These are phyloP conservation scores for Ceratosolen fusciceps DNA, from an alignment of 1,140 invertebrate genomes.

Conservation along the genomic window DNA sequence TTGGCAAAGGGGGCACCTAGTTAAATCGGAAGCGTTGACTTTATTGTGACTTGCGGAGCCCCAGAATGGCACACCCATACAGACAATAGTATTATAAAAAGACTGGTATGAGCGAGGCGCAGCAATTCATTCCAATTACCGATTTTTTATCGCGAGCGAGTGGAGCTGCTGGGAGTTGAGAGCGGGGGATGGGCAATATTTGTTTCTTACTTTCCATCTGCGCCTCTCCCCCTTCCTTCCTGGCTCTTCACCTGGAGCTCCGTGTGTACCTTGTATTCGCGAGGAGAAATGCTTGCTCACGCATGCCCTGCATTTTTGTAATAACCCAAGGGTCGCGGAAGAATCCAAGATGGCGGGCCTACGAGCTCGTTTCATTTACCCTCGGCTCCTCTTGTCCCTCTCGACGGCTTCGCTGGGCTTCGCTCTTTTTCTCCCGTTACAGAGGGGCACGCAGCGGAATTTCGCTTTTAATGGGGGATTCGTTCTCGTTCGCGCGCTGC, in stretches of 20 bases:
- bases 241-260: background rate
- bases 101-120: conserved; percentile 15
- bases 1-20: no score
- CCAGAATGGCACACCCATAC: no score
- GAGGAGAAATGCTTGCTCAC: conserved; percentile 56
- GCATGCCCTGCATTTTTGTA: conserved; percentile 69
- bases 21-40: no score
- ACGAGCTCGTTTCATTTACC: conserved; percentile 62
- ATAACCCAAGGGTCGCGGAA: conserved; percentile 67
- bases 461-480: conserved; percentile 71
- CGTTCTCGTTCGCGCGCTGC: conserved; percentile 47
- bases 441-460: conserved; percentile 65
- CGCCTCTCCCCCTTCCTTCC: background rate
- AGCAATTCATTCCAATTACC: conserved; percentile 54
- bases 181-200: conserved; percentile 35
- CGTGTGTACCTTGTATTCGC: background rate
- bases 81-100: conserved; percentile 3
- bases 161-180: no score
- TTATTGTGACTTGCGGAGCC: no score
- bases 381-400: background rate
- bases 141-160: conserved; percentile 43
- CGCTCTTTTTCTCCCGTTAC: conserved; percentile 46
- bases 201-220: background rate
- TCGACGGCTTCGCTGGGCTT: background rate
- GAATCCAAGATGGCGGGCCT: conserved; percentile 69